A percentile compares a stretch with the other conserved stretches of the same genome.
Evolutionary conservation across 1,140 invertebrate species (phyloP).

Genomic region (Hylaeus volcanicus): DNA sequence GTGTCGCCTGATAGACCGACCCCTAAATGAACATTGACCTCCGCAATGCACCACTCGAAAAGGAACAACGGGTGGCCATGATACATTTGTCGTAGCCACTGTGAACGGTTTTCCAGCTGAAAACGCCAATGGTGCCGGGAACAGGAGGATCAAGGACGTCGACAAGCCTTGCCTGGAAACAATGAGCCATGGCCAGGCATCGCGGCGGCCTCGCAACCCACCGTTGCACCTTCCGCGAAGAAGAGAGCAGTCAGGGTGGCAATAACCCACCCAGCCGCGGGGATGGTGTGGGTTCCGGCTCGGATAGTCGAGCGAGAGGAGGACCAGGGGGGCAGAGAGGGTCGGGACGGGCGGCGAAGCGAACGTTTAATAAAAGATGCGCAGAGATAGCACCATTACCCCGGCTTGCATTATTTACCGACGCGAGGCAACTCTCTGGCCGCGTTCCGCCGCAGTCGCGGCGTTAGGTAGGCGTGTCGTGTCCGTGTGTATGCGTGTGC

Average conservation of each 20-base stretch:
- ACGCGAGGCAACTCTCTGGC: conserved; percentile 77
- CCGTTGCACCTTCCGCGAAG: conserved; percentile 53
- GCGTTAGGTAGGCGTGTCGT: conserved; percentile 76
- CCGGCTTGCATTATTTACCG: conserved; percentile 80
- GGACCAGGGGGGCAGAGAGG: conserved; percentile 9
- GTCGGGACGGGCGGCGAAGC: conserved; percentile 58
- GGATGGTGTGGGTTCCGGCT: conserved; percentile 36
- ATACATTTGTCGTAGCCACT: too few relatives aligned
- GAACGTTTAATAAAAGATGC: conserved; percentile 81
- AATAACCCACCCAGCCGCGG: conserved; percentile 53
- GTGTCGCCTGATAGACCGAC: too few relatives aligned
- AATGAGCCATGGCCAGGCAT: conserved; percentile 44
- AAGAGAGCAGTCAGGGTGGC: conserved; percentile 73
- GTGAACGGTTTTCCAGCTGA: too few relatives aligned
- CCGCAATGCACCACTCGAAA: too few relatives aligned
- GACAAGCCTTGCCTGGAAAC: conserved; percentile 21
- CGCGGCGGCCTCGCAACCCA: conserved; percentile 22
- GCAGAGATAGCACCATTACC: conserved; percentile 82
- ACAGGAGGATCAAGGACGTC: conserved; percentile 26
- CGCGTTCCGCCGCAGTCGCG: conserved; percentile 77
- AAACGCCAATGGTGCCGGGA: not conserved
- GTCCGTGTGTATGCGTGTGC: conserved; percentile 41
- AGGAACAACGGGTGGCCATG: too few relatives aligned
- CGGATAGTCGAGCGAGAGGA: conserved; percentile 44
- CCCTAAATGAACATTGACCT: too few relatives aligned